phyloP scores from a whole-genome alignment of 2,113 vertebrate genomes.

The Epinephelus fuscoguttatus region DNA sequence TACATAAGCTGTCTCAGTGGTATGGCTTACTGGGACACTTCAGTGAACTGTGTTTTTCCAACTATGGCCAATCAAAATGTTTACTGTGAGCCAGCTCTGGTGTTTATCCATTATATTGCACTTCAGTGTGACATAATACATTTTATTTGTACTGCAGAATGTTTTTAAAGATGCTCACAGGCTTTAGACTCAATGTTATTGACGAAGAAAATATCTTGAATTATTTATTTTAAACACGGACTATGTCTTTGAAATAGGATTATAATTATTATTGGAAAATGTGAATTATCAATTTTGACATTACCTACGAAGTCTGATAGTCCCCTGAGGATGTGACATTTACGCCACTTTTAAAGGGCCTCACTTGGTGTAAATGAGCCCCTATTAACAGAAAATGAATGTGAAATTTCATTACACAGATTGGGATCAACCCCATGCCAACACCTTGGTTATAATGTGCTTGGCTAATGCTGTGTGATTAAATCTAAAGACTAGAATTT shows the following conservation, averaged over 20 bases:
- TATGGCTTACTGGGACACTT: too few relatives aligned
- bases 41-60: not conserved
- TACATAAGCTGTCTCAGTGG: not conserved
- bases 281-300: not conserved
- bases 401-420: constrained; percentile 28
- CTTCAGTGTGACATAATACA: too few relatives aligned
- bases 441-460: constrained; percentile 12
- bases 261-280: not conserved
- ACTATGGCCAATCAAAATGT: not conserved
- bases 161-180: not conserved
- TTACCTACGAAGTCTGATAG: not conserved
- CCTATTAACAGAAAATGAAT: constrained; percentile 1
- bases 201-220: constrained; percentile 3
- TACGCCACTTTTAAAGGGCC: not conserved
- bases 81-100: too few relatives aligned
- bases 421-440: constrained; percentile 32
- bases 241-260: not conserved
- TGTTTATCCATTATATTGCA: not conserved
- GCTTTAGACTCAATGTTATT: not conserved
- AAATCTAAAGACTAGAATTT: constrained; percentile 10
- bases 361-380: not conserved
- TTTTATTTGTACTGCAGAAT: not conserved
- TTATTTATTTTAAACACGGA: not conserved
- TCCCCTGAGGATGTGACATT: not conserved
- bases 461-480: constrained; percentile 27